These are phyloP conservation scores for Phalacrocorax carbo DNA, from an alignment of 2,113 vertebrate species.

Conservation along the genomic window DNA sequence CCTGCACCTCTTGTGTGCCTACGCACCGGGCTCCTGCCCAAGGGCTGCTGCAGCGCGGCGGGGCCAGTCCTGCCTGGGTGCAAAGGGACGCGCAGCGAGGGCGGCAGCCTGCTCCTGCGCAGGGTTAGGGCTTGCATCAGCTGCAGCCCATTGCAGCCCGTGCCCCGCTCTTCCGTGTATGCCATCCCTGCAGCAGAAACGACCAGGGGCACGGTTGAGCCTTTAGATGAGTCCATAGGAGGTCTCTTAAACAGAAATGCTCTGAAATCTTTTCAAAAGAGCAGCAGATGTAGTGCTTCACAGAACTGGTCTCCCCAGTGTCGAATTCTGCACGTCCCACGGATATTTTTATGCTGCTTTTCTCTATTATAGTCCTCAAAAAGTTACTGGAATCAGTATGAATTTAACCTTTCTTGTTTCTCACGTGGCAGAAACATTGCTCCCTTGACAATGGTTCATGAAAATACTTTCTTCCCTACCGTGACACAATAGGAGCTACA, in stretches of 20 bases:
- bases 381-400: conserved; percentile 54
- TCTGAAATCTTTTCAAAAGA: conserved; percentile 59
- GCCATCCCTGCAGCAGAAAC: neutral
- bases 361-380: conserved; percentile 30
- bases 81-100: accelerated
- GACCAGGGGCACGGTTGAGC: neutral
- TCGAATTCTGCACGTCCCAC: neutral
- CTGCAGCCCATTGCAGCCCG: neutral
- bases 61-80: neutral
- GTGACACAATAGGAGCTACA: conserved; percentile 14
- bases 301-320: conserved; percentile 49
- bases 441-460: conserved; percentile 29
- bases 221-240: conserved; percentile 58
- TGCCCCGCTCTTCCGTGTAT: accelerated
- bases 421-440: conserved; percentile 19
- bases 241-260: conserved; percentile 48
- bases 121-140: accelerated
- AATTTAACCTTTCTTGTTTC: conserved; percentile 67
- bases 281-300: conserved; percentile 18
- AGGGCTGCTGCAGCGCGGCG: neutral
- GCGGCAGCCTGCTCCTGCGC: accelerated
- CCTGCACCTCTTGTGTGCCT: neutral
- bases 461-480: conserved; percentile 25
- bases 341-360: conserved; percentile 54
- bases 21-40: accelerated